Conservation (phyloP, 1,140 invertebrate genomes). For the Leptestheria dahalacensis region DNA sequence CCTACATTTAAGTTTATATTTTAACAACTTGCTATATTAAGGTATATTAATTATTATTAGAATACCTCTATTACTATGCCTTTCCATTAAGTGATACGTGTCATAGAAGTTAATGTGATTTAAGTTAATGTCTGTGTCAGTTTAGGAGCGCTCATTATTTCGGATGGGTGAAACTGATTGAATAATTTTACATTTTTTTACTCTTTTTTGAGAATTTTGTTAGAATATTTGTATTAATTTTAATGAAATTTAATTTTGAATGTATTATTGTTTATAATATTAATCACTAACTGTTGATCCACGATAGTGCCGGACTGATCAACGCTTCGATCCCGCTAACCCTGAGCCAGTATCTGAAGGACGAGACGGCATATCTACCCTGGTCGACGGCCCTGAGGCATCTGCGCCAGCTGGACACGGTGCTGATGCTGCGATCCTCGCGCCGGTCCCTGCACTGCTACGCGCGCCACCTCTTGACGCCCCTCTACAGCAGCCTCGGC, state of each 20-base stretch:
- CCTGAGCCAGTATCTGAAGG: conserved; percentile 48
- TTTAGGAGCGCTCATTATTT: no score
- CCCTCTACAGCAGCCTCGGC: conserved; percentile 42
- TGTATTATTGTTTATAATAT: no score
- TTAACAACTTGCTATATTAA: no score
- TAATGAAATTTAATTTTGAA: neutral
- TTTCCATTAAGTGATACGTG: no score
- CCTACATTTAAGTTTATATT: no score
- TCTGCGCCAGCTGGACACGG: conserved; percentile 46
- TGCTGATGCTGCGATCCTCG: conserved; percentile 45
- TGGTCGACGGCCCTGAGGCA: conserved; percentile 55
- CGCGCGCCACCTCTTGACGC: conserved; percentile 39
- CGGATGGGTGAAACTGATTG: no score
- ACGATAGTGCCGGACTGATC: conserved; percentile 49
- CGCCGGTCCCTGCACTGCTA: conserved; percentile 47
- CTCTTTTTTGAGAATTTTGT: neutral
- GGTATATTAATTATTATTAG: no score
- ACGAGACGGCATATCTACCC: conserved; percentile 55
- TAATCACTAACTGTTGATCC: neutral
- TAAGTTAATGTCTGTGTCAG: no score
- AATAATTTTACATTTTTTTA: no score
- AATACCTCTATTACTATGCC: no score
- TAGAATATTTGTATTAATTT: no score
- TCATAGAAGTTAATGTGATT: no score
- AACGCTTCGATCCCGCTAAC: conserved; percentile 49